phyloP scores from a whole-genome alignment of 2,888 invertebrate species.

The Xanthorhoe spadicearia region DNA sequence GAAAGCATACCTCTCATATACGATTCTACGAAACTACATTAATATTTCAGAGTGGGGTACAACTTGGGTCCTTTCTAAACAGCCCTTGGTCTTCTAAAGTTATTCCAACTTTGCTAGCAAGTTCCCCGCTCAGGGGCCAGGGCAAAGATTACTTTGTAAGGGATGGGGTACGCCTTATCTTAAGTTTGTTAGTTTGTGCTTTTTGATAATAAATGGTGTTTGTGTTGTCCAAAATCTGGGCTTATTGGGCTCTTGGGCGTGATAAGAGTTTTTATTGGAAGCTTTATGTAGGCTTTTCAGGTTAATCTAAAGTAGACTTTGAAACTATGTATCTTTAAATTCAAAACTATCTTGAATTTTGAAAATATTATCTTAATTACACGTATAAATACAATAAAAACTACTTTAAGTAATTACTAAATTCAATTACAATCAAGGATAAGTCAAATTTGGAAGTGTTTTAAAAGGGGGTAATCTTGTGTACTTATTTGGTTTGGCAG shows the following conservation, averaged over 20 bases:
- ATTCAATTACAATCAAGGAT: too few species aligned
- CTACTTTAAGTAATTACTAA: too few species aligned
- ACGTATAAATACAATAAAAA: too few species aligned
- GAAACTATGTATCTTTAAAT: not conserved
- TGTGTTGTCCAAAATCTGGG: conserved; percentile 45
- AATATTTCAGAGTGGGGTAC: conserved; percentile 77
- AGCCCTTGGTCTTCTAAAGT: conserved; percentile 85
- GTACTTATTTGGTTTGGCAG: too few species aligned
- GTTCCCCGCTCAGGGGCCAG: conserved; percentile 68
- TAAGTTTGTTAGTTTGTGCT: conserved; percentile 65
- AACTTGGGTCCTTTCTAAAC: conserved; percentile 83
- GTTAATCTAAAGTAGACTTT: not conserved
- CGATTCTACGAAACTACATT: conserved; percentile 83
- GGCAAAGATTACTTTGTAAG: conserved; percentile 78
- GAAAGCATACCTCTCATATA: conserved; percentile 75
- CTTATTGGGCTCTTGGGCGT: conserved; percentile 38
- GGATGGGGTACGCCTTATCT: conserved; percentile 72
- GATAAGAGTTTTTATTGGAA: conserved; percentile 6
- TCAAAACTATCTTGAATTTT: not conserved
- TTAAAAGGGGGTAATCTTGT: too few species aligned
- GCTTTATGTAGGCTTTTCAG: not conserved
- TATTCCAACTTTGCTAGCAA: conserved; percentile 79
- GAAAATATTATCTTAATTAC: too few species aligned
- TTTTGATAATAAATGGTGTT: conserved; percentile 60
- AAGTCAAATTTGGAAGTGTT: too few species aligned